These are phyloP conservation scores for Phyllotreta striolata DNA, from an alignment of 2,888 invertebrate genomes.

Conservation along the genomic window DNA sequence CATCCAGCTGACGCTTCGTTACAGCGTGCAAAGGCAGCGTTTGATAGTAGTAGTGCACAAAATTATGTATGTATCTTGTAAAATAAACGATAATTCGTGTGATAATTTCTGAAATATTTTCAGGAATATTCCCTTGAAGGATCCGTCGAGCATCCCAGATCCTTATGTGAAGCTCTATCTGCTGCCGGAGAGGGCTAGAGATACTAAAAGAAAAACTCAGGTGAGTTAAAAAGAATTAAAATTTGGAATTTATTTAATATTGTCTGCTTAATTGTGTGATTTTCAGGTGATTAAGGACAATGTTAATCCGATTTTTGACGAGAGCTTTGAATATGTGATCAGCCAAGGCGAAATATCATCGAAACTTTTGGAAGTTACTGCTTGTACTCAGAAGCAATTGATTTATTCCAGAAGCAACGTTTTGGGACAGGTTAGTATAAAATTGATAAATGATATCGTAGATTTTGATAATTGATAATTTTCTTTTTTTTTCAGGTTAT, in stretches of 20 bases:
- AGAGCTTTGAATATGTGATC: constrained; percentile 88
- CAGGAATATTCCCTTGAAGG: constrained; percentile 81
- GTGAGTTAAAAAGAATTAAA: constrained; percentile 59
- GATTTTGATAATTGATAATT: neutral
- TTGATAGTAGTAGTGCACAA: constrained; percentile 87
- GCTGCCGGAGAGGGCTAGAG: constrained; percentile 83
- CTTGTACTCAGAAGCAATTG: constrained; percentile 88
- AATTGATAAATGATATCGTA: constrained; percentile 3
- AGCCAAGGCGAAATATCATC: constrained; percentile 81
- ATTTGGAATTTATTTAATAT: constrained; percentile 1
- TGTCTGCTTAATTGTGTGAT: constrained; percentile 49
- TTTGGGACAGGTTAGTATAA: constrained; percentile 74
- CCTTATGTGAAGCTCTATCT: constrained; percentile 89
- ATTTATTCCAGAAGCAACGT: constrained; percentile 81
- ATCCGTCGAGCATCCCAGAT: constrained; percentile 84
- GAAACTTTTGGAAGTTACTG: constrained; percentile 82
- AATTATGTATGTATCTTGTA: constrained; percentile 75
- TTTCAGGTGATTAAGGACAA: constrained; percentile 81
- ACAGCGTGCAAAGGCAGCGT: constrained; percentile 83
- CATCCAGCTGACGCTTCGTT: constrained; percentile 85
- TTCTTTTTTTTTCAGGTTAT: constrained; percentile 65
- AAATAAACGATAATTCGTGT: constrained; percentile 13
- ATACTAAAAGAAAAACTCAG: constrained; percentile 85
- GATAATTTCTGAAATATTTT: constrained; percentile 23
- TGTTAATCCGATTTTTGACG: constrained; percentile 90